Evolutionary conservation across 2,113 vertebrate genomes (phyloP).

Genomic region (Gavialis gangeticus): DNA sequence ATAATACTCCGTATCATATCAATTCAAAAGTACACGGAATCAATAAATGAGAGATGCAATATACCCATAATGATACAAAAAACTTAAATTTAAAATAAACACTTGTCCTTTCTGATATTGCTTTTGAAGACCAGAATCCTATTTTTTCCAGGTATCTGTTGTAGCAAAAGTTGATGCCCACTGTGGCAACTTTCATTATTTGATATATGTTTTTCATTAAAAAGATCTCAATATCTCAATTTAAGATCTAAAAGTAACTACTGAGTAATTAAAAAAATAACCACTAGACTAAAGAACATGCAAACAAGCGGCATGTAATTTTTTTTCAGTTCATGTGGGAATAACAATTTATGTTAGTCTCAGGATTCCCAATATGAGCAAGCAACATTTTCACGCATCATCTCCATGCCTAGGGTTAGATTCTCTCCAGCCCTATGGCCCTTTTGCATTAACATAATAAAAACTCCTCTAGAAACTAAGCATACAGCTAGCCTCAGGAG

Average conservation of each 20-base stretch:
- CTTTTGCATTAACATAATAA: fast-evolving
- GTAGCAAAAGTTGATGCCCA: neutral
- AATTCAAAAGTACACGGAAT: neutral
- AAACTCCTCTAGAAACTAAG: fast-evolving
- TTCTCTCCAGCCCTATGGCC: fast-evolving
- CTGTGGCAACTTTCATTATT: fast-evolving
- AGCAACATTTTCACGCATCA: neutral
- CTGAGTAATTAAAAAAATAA: neutral
- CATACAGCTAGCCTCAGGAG: neutral
- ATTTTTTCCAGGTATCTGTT: fast-evolving
- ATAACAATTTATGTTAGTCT: neutral
- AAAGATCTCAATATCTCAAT: neutral
- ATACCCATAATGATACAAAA: neutral
- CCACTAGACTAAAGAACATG: neutral
- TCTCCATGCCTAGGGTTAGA: neutral
- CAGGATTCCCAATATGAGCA: fast-evolving
- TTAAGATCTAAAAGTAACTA: neutral
- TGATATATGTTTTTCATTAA: neutral
- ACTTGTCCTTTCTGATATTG: fast-evolving
- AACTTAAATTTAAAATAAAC: neutral
- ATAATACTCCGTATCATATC: neutral
- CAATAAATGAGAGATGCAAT: neutral
- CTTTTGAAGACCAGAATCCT: fast-evolving
- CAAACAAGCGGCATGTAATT: neutral
- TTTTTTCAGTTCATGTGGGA: neutral